Evolutionary conservation across 2,888 invertebrate genomes (phyloP).

Genomic region (Epirrhoe alternata): DNA sequence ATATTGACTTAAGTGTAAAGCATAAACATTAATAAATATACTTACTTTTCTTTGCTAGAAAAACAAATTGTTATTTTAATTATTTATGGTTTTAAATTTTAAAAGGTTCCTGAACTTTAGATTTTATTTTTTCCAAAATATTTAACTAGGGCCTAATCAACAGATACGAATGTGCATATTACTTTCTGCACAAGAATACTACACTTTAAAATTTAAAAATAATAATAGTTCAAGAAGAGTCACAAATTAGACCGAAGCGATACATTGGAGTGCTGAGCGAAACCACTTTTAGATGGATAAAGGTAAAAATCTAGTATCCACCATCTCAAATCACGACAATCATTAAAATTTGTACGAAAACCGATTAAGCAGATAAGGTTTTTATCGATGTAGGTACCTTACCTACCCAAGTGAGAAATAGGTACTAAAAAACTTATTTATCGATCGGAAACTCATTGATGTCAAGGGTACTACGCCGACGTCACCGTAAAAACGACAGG

Average conservation of each 20-base stretch:
- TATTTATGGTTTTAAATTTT: no score
- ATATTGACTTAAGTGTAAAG: not conserved
- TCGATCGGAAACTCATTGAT: slow-evolving; percentile 25
- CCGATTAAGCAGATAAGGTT: not conserved
- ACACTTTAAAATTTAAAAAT: no score
- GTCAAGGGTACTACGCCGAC: slow-evolving; percentile 26
- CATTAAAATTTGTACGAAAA: not conserved
- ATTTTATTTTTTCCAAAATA: no score
- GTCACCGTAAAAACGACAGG: slow-evolving; percentile 23
- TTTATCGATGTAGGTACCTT: not conserved
- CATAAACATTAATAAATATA: not conserved
- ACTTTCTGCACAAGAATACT: no score
- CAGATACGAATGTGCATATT: no score
- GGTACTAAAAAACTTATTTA: not conserved
- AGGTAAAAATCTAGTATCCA: not conserved
- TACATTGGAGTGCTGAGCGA: not conserved
- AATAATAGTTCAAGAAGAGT: no score
- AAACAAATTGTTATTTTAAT: not conserved
- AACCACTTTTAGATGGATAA: not conserved
- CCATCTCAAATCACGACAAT: not conserved
- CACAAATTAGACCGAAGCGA: no score
- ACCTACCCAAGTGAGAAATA: not conserved
- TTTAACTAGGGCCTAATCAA: no score
- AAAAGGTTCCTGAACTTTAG: no score
- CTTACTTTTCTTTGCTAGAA: slow-evolving; percentile 14